Conservation (phyloP, 1,140 invertebrate genomes). For the Mylabris phalerata region DNA sequence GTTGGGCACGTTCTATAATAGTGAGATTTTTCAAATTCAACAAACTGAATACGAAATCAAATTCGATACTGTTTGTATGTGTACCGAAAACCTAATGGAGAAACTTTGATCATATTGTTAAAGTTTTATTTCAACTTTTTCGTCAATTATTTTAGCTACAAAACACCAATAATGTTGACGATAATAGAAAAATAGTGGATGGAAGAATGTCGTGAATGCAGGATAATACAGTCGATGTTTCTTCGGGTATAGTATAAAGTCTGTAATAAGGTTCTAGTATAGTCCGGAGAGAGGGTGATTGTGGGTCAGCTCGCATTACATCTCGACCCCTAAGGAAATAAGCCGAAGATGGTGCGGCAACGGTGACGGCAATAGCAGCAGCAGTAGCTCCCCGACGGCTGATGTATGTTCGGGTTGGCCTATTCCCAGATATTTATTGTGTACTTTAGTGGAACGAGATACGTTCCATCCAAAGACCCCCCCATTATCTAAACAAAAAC, state of each 20-base stretch:
- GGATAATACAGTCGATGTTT: slow-evolving; percentile 7
- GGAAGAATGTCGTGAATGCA: too few relatives aligned
- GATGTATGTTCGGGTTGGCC: slow-evolving; percentile 33
- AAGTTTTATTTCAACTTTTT: too few relatives aligned
- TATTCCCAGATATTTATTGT: slow-evolving; percentile 35
- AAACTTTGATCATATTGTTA: too few relatives aligned
- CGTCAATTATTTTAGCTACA: too few relatives aligned
- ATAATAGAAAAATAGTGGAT: too few relatives aligned
- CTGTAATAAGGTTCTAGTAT: slow-evolving; percentile 13
- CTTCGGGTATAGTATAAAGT: neutral
- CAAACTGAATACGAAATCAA: too few relatives aligned
- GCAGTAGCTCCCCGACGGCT: slow-evolving; percentile 23
- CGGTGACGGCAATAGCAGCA: neutral
- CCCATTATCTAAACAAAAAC: slow-evolving; percentile 25
- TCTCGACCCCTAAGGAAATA: slow-evolving; percentile 34
- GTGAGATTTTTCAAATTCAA: too few relatives aligned
- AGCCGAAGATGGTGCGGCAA: slow-evolving; percentile 29
- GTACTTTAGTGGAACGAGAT: slow-evolving; percentile 36
- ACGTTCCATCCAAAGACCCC: slow-evolving; percentile 21
- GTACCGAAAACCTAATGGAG: too few relatives aligned
- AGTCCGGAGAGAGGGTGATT: slow-evolving; percentile 5
- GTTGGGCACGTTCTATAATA: too few relatives aligned
- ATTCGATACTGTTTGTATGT: too few relatives aligned
- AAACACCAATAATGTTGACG: too few relatives aligned
- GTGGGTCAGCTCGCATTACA: slow-evolving; percentile 34